Conservation (phyloP, 2,888 invertebrate species). For the Agrotis exclamationis region DNA sequence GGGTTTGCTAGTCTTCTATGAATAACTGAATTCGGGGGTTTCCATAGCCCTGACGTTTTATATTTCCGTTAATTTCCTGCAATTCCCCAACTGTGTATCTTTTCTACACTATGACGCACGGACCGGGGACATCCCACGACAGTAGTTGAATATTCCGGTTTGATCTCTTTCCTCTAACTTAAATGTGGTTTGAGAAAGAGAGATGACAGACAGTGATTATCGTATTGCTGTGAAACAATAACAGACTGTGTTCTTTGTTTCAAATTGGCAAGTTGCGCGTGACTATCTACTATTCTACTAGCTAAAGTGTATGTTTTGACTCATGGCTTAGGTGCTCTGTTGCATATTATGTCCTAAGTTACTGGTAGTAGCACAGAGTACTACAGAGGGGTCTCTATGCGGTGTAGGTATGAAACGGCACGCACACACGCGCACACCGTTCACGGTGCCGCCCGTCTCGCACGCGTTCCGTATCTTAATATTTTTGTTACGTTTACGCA, state of each 20-base stretch:
- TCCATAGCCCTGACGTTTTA: conserved; percentile 3
- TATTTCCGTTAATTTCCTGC: not conserved
- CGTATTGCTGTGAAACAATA: conserved; percentile 3
- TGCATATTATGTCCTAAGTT: no score
- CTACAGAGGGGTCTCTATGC: no score
- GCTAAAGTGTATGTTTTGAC: not conserved
- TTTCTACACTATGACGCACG: not conserved
- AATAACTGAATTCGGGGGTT: conserved; percentile 9
- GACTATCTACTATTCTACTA: not conserved
- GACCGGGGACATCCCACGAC: conserved; percentile 15
- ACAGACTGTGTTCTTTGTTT: not conserved
- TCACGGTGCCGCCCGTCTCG: no score
- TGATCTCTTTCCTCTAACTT: not conserved
- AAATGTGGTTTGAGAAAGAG: conserved; percentile 2
- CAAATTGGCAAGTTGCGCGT: not conserved
- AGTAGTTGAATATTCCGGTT: not conserved
- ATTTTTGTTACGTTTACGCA: no score
- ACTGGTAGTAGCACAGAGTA: no score
- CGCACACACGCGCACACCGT: no score
- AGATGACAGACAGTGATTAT: not conserved
- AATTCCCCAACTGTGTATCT: not conserved
- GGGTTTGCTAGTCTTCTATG: no score
- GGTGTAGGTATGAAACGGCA: no score
- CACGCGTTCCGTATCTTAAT: no score
- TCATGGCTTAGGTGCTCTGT: not conserved